Percentiles rank a stretch among this genome's conserved stretches.
These are phyloP conservation scores for Eudorcas thomsonii DNA, from an alignment of 2,113 vertebrate genomes.

Conservation along the genomic window DNA sequence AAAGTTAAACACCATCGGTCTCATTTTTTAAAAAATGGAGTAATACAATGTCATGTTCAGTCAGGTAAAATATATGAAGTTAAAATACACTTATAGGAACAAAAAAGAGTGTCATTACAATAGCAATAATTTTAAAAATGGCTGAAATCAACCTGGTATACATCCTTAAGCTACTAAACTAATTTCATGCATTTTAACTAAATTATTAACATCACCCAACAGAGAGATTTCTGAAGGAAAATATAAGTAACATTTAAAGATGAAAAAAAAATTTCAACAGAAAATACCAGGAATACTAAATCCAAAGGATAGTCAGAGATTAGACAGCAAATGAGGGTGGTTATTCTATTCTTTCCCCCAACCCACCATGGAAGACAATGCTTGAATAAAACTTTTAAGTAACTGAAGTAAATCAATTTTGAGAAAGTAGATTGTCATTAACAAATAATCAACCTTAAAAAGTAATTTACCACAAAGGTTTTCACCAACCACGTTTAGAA, in stretches of 20 bases:
- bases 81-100: not conserved
- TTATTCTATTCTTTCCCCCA: not conserved
- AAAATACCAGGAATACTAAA: not conserved
- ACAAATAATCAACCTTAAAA: not conserved
- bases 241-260: not conserved
- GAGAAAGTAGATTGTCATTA: not conserved
- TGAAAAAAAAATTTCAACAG: not conserved
- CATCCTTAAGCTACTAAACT: not conserved
- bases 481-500: not conserved
- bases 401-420: not conserved
- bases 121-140: not conserved
- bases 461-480: not conserved
- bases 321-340: not conserved
- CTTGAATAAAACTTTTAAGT: not conserved
- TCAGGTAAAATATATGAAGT: not conserved
- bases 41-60: not conserved
- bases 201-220: not conserved
- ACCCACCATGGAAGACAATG: not conserved
- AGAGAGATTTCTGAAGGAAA: slow-evolving; percentile 3
- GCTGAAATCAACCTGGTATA: not conserved
- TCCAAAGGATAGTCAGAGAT: not conserved
- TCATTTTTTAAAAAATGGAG: not conserved
- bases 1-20: not conserved
- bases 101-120: not conserved
- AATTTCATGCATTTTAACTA: not conserved